These are phyloP conservation scores for Solea senegalensis DNA, from an alignment of 2,113 vertebrate genomes.

Conservation along the genomic window DNA sequence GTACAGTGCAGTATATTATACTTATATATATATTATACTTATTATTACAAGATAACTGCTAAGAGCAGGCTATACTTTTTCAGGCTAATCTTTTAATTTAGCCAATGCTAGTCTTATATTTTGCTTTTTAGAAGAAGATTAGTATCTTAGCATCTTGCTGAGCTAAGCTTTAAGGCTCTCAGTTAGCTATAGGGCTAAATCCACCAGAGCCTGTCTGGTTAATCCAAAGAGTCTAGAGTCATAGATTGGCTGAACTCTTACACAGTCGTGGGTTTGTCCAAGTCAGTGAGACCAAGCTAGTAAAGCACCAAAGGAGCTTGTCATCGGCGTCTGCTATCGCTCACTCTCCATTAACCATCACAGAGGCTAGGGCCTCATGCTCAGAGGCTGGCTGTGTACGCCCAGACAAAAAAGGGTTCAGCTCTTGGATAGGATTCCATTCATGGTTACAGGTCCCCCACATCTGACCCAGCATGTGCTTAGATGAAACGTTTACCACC, in stretches of 20 bases:
- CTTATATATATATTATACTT: too few relatives aligned
- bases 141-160: not conserved
- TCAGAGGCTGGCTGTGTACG: constrained; percentile 19
- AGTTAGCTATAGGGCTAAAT: not conserved
- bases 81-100: not conserved
- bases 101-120: too few relatives aligned
- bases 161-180: not conserved
- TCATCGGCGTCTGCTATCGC: constrained; percentile 30
- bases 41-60: too few relatives aligned
- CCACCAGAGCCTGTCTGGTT: accelerated
- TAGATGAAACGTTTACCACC: too few relatives aligned
- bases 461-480: too few relatives aligned
- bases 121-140: not conserved
- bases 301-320: constrained; percentile 8
- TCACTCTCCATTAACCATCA: constrained; percentile 44
- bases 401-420: not conserved
- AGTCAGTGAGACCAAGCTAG: constrained; percentile 18
- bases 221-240: not conserved
- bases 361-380: constrained; percentile 13
- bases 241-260: constrained; percentile 28
- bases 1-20: too few relatives aligned
- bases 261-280: constrained; percentile 25
- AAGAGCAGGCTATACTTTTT: too few relatives aligned
- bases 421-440: not conserved
- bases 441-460: not conserved